Conservation (phyloP, 23 tunicate genomes). For the Styela plicata region DNA sequence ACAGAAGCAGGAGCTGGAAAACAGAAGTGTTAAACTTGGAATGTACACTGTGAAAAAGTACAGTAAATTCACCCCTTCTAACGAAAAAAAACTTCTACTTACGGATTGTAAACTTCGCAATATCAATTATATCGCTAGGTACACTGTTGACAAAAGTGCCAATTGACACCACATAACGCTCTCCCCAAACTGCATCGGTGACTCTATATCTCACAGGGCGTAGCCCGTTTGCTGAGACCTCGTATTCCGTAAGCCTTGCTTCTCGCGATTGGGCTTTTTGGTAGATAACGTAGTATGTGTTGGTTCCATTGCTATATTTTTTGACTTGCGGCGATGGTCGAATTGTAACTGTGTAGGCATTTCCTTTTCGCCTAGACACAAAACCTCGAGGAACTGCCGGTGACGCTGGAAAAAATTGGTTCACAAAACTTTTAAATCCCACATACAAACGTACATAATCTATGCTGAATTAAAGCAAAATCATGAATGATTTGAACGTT, state of each 20-base stretch:
- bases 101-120: constrained; percentile 40
- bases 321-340: neutral
- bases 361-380: neutral
- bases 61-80: no score
- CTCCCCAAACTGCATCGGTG: constrained; percentile 38
- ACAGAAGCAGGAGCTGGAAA: constrained; percentile 26
- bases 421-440: no score
- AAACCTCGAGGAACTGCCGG: neutral
- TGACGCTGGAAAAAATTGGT: neutral
- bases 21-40: neutral
- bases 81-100: constrained; percentile 31
- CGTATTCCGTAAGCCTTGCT: neutral
- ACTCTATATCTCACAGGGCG: neutral
- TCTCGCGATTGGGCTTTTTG: neutral
- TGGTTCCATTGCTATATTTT: neutral
- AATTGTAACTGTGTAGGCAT: neutral
- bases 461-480: no score
- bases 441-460: no score
- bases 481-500: no score
- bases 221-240: neutral
- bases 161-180: constrained; percentile 24
- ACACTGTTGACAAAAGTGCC: constrained; percentile 11
- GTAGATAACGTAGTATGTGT: neutral
- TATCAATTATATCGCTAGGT: neutral
- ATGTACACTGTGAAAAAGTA: no score